These are phyloP conservation scores for Lathamus discolor DNA, from an alignment of 2,113 vertebrate genomes.

Conservation along the genomic window DNA sequence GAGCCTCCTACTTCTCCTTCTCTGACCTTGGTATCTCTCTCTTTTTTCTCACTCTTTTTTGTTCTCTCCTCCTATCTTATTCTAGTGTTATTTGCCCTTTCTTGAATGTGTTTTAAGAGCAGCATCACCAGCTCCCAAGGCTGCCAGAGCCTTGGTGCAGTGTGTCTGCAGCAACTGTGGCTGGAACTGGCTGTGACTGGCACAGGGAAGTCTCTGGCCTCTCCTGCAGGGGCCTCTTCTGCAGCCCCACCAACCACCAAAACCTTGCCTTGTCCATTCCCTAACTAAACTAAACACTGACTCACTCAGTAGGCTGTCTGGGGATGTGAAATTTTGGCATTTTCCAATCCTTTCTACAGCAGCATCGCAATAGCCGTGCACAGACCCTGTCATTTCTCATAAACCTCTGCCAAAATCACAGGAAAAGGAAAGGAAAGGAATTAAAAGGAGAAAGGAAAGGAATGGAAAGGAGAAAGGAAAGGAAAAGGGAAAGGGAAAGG, in stretches of 20 bases:
- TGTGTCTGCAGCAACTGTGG: not conserved
- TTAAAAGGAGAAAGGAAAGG: too few species aligned
- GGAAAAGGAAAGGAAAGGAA: not conserved
- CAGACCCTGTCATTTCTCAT: not conserved
- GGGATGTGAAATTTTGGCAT: fast-evolving
- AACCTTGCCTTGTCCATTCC: not conserved
- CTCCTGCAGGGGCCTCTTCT: not conserved
- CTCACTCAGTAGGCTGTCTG: not conserved
- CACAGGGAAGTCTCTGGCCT: not conserved
- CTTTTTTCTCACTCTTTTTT: not conserved
- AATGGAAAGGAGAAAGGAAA: too few species aligned
- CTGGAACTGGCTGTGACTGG: not conserved
- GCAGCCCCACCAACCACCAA: not conserved
- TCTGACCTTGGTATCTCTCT: not conserved
- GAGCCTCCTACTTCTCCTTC: not conserved
- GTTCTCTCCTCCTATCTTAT: not conserved
- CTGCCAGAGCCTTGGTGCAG: fast-evolving
- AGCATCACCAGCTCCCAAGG: not conserved
- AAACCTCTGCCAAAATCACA: not conserved
- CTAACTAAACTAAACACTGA: not conserved
- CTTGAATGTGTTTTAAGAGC: not conserved
- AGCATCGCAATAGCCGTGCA: not conserved
- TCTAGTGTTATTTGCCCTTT: not conserved
- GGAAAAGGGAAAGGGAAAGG: too few species aligned
- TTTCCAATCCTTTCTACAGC: not conserved